Evolutionary conservation across 2,797 vertebrate species (phyloP).

Genomic region (Monodelphis domestica): DNA sequence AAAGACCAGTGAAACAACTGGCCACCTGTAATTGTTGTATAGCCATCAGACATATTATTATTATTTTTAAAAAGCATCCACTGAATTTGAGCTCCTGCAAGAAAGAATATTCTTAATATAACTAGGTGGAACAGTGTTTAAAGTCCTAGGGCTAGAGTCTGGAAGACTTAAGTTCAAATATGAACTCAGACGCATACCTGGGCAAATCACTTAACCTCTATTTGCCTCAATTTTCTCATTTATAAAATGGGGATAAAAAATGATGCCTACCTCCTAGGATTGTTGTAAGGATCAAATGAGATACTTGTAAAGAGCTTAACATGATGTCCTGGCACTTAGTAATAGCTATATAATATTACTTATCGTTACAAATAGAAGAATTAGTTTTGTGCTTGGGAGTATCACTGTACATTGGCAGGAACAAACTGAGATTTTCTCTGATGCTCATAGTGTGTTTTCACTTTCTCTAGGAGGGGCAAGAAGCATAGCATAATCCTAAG

Average conservation of each 20-base stretch:
- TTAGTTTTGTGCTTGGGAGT: neutral
- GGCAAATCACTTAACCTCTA: neutral
- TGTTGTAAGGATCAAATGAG: neutral
- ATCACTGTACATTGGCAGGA: neutral
- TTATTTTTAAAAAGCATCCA: neutral
- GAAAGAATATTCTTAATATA: neutral
- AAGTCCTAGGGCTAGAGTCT: neutral
- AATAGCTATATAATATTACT: neutral
- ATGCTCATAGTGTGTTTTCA: conserved; percentile 47
- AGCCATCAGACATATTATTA: neutral
- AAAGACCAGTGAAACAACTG: neutral
- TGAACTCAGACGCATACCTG: neutral
- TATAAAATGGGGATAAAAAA: neutral
- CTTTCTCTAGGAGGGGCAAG: conserved; percentile 90
- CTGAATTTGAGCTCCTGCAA: neutral
- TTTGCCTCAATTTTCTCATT: neutral
- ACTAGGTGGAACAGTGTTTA: neutral
- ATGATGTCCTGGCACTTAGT: neutral
- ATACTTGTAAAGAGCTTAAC: neutral
- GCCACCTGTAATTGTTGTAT: neutral
- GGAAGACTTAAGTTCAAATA: neutral
- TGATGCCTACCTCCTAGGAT: neutral
- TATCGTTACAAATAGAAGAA: neutral
- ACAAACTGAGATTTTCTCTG: conserved; percentile 3
- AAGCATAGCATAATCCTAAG: conserved; percentile 95